These are phyloP conservation scores for Blastobasis adustella DNA, from an alignment of 2,888 invertebrate species.

Conservation along the genomic window DNA sequence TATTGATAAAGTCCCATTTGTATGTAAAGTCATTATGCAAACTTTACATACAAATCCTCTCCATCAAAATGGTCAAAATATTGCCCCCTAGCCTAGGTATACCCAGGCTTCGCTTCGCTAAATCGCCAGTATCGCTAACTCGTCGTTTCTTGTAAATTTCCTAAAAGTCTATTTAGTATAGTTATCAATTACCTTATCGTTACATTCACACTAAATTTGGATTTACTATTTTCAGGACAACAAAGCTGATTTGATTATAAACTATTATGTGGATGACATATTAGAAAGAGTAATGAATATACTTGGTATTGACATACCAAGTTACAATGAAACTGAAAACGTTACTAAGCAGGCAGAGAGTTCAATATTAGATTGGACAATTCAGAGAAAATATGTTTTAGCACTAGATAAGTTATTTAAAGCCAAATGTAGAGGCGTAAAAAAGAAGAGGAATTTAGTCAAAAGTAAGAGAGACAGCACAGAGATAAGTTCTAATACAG, in stretches of 20 bases:
- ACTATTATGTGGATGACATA: conserved; percentile 91
- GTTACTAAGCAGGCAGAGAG: conserved; percentile 74
- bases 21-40: too few species aligned
- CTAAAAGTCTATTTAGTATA: neutral
- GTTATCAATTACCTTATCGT: conserved; percentile 5
- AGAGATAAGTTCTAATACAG: conserved; percentile 12
- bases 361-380: conserved; percentile 82
- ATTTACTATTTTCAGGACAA: conserved; percentile 81
- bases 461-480: conserved; percentile 43
- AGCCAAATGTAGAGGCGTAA: conserved; percentile 61
- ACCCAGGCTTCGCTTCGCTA: too few species aligned
- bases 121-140: too few species aligned
- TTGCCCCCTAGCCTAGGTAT: too few species aligned
- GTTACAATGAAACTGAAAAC: conserved; percentile 79
- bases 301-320: conserved; percentile 82
- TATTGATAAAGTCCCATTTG: too few species aligned
- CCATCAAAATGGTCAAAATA: too few species aligned
- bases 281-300: conserved; percentile 83
- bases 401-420: conserved; percentile 76
- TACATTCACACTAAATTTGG: neutral
- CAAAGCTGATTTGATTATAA: conserved; percentile 91
- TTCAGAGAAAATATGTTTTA: conserved; percentile 75
- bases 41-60: too few species aligned
- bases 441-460: conserved; percentile 53
- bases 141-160: too few species aligned